Evolutionary conservation across 2,797 vertebrate genomes (phyloP).

Genomic region (Peromyscus nudipes): DNA sequence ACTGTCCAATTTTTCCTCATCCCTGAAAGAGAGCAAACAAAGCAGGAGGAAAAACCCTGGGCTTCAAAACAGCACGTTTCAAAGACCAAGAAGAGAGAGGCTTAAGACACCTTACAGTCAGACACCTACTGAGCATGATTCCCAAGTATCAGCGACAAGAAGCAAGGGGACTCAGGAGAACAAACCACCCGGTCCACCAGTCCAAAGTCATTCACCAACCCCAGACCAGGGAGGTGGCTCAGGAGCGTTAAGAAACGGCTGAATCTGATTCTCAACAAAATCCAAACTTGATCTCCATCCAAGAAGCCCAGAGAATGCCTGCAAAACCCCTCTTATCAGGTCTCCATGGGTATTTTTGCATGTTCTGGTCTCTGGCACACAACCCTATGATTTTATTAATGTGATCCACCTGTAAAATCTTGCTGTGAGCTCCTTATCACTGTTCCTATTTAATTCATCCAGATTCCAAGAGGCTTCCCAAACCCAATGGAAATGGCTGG

Average conservation of each 20-base stretch:
- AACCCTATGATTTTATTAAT: background rate
- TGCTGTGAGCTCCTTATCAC: background rate
- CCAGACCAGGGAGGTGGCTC: background rate
- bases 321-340: background rate
- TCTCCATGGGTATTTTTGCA: background rate
- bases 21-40: conserved; percentile 60
- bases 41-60: conserved; percentile 11
- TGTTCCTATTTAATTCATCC: background rate
- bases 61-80: conserved; percentile 57
- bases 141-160: background rate
- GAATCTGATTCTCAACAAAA: conserved; percentile 47
- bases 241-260: conserved; percentile 41
- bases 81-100: conserved; percentile 10
- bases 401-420: conserved; percentile 5
- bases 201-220: background rate
- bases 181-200: conserved; percentile 34
- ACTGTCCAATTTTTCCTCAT: conserved; percentile 18
- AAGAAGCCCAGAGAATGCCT: conserved; percentile 30
- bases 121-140: background rate
- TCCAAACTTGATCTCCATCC: background rate
- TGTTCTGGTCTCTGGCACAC: background rate
- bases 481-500: background rate
- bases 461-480: background rate
- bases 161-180: background rate
- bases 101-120: background rate